Conservation (phyloP, 2,113 vertebrate genomes). For the Amphiprion ocellaris region DNA sequence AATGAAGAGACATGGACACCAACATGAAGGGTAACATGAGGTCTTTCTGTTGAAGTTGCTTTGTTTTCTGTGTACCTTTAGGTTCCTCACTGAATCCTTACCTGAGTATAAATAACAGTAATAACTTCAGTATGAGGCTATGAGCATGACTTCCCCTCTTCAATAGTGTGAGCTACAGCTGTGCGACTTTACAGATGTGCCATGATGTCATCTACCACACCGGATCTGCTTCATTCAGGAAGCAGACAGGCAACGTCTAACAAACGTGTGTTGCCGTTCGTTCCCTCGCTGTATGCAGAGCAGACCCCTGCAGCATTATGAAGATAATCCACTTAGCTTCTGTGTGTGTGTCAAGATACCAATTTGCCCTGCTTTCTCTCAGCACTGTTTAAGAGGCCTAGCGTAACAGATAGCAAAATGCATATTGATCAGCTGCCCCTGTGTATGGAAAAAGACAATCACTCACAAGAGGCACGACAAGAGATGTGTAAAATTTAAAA, state of each 20-base stretch:
- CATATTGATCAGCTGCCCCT: constrained; percentile 46
- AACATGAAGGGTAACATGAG: constrained; percentile 49
- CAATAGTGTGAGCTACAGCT: background rate
- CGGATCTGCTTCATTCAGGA: background rate
- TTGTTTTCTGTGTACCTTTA: background rate
- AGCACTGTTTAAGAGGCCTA: constrained; percentile 6
- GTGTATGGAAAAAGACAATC: background rate
- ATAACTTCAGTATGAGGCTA: constrained; percentile 12
- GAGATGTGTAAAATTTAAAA: constrained; percentile 19
- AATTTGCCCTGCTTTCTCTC: constrained; percentile 54
- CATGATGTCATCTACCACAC: constrained; percentile 21
- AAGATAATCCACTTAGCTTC: constrained; percentile 73
- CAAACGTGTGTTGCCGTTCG: background rate
- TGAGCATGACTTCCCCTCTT: constrained; percentile 3
- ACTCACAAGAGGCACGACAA: background rate
- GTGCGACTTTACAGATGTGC: background rate
- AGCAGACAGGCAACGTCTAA: background rate
- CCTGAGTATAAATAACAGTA: constrained; percentile 26
- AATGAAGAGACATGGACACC: constrained; percentile 67
- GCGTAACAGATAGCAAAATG: constrained; percentile 57
- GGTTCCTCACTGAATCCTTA: background rate
- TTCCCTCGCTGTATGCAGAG: constrained; percentile 31
- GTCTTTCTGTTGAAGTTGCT: constrained; percentile 39
- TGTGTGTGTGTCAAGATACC: constrained; percentile 65
- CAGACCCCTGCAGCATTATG: constrained; percentile 61